Evolutionary conservation across 2,888 invertebrate genomes (phyloP).

Genomic region (Cephus pulcher): DNA sequence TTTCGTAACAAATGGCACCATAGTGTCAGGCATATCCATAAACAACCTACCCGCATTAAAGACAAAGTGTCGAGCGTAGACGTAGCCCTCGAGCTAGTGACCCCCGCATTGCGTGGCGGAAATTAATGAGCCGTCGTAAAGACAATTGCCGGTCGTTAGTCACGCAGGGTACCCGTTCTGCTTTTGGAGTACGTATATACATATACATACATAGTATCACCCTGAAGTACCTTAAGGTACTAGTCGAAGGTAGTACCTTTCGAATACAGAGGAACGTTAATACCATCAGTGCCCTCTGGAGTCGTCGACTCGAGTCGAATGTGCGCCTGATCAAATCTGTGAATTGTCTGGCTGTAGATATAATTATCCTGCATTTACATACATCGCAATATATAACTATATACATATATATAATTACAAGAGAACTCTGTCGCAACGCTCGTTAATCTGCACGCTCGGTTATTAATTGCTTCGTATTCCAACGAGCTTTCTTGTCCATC

Average conservation of each 20-base stretch:
- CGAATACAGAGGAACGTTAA: neutral
- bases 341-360: constrained; percentile 34
- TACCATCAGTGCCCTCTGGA: constrained; percentile 24
- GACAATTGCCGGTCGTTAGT: constrained; percentile 52
- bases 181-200: neutral
- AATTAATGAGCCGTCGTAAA: constrained; percentile 49
- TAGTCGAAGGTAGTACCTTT: constrained; percentile 13
- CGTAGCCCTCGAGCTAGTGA: constrained; percentile 29
- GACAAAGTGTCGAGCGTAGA: constrained; percentile 39
- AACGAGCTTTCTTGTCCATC: constrained; percentile 13
- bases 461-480: constrained; percentile 37
- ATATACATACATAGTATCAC: constrained; percentile 5
- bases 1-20: constrained; percentile 31
- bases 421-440: constrained; percentile 30
- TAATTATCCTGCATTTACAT: constrained; percentile 23
- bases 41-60: constrained; percentile 28
- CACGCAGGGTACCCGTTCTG: constrained; percentile 32
- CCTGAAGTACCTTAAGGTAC: constrained; percentile 6
- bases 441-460: constrained; percentile 39
- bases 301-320: constrained; percentile 19
- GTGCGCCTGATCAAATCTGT: constrained; percentile 41
- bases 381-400: neutral
- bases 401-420: constrained; percentile 34
- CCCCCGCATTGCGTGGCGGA: constrained; percentile 42
- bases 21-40: constrained; percentile 24